Conservation (phyloP, 2,888 invertebrate species). For the Hemistola chrysoprasaria region DNA sequence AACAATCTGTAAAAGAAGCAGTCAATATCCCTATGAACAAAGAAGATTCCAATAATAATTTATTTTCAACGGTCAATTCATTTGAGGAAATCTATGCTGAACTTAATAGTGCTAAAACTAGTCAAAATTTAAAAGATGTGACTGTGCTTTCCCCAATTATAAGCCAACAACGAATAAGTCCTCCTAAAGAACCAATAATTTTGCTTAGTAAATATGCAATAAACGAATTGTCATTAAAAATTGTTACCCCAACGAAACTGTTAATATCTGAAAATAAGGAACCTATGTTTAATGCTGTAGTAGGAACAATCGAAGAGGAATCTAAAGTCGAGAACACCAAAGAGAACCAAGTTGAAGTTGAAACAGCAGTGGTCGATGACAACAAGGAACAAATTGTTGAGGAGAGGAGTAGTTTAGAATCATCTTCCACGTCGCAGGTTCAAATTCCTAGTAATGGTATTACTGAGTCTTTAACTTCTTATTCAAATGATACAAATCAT, state of each 20-base stretch:
- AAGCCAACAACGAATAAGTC: conserved; percentile 2
- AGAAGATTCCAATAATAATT: conserved; percentile 64
- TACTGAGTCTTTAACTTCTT: neutral
- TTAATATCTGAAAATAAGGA: conserved; percentile 43
- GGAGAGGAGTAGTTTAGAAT: conserved; percentile 2
- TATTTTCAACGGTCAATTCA: conserved; percentile 56
- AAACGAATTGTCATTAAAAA: conserved; percentile 36
- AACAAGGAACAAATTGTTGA: conserved; percentile 1
- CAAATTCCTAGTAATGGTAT: conserved; percentile 6
- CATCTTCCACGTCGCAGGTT: conserved; percentile 3
- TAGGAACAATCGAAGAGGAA: conserved; percentile 40
- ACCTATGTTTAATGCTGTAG: conserved; percentile 42
- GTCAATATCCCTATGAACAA: conserved; percentile 23
- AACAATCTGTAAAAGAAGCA: conserved; percentile 44
- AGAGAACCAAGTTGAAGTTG: conserved; percentile 9
- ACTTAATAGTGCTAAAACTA: conserved; percentile 38
- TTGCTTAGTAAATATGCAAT: conserved; percentile 39
- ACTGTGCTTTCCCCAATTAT: conserved; percentile 1
- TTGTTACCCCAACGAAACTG: conserved; percentile 38
- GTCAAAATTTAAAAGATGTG: conserved; percentile 5
- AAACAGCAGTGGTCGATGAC: neutral
- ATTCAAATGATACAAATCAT: conserved; percentile 2
- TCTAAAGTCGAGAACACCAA: conserved; percentile 4
- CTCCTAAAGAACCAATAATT: conserved; percentile 17
- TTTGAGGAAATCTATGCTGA: conserved; percentile 76